A percentile compares a stretch with the other conserved stretches of the same genome.
Conservation (phyloP, 2,113 vertebrate species). For the Marmota monax region DNA sequence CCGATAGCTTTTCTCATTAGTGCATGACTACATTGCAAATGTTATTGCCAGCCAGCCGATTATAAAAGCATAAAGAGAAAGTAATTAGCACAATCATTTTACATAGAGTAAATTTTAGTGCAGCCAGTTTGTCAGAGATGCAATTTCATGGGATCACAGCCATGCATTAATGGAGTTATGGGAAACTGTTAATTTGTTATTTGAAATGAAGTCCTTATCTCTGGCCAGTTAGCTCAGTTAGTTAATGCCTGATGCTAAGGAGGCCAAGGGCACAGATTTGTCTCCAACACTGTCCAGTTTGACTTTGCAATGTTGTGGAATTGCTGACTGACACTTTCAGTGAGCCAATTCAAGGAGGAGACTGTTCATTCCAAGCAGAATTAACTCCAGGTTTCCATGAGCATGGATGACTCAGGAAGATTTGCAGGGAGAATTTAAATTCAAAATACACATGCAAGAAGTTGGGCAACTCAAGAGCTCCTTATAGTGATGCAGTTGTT, state of each 20-base stretch:
- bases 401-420: background rate
- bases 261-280: constrained; percentile 43
- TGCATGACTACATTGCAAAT: constrained; percentile 77
- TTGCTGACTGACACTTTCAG: background rate
- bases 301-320: constrained; percentile 46
- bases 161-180: constrained; percentile 81
- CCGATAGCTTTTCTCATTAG: constrained; percentile 82
- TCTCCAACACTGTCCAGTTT: constrained; percentile 5
- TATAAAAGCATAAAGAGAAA: constrained; percentile 85
- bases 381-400: background rate
- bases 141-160: constrained; percentile 83
- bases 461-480: background rate
- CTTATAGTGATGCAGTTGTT: background rate
- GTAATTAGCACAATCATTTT: constrained; percentile 84
- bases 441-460: background rate
- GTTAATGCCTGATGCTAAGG: constrained; percentile 51
- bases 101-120: constrained; percentile 82
- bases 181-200: constrained; percentile 82
- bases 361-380: background rate
- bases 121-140: constrained; percentile 81
- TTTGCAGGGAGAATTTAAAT: constrained; percentile 36
- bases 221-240: constrained; percentile 72
- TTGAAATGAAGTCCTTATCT: constrained; percentile 79
- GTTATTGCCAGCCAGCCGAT: constrained; percentile 81
- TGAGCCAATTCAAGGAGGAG: background rate